phyloP scores from a whole-genome alignment of 1,140 invertebrate species.

The Drosophila busckii region DNA sequence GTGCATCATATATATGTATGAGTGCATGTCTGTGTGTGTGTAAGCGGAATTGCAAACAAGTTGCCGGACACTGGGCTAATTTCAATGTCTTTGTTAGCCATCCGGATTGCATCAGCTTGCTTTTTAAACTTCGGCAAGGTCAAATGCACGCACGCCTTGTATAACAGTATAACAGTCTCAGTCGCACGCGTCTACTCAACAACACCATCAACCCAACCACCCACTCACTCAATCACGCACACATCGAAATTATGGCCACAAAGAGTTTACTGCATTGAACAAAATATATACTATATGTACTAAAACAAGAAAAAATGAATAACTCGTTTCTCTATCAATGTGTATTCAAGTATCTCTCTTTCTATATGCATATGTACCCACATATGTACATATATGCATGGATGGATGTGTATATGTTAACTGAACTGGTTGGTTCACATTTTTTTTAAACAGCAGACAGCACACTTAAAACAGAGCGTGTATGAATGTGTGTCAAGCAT shows the following conservation, averaged over 20 bases:
- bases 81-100: not conserved
- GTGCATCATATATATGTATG: not conserved
- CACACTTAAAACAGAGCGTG: not conserved
- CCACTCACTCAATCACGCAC: too few species aligned
- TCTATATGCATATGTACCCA: not conserved
- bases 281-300: not conserved
- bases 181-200: too few species aligned
- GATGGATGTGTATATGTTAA: not conserved
- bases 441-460: constrained; percentile 6
- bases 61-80: constrained; percentile 9
- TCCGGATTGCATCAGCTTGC: constrained; percentile 34
- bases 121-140: constrained; percentile 43
- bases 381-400: not conserved
- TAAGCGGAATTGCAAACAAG: not conserved
- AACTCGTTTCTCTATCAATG: constrained; percentile 22
- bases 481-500: not conserved
- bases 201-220: too few species aligned
- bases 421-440: constrained; percentile 29
- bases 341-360: constrained; percentile 1
- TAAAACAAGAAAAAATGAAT: not conserved
- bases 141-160: constrained; percentile 26
- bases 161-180: constrained; percentile 31
- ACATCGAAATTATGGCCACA: too few species aligned
- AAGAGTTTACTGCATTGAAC: not conserved
- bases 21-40: not conserved